Conservation (phyloP, 2,113 vertebrate species). For the Tichodroma muraria region DNA sequence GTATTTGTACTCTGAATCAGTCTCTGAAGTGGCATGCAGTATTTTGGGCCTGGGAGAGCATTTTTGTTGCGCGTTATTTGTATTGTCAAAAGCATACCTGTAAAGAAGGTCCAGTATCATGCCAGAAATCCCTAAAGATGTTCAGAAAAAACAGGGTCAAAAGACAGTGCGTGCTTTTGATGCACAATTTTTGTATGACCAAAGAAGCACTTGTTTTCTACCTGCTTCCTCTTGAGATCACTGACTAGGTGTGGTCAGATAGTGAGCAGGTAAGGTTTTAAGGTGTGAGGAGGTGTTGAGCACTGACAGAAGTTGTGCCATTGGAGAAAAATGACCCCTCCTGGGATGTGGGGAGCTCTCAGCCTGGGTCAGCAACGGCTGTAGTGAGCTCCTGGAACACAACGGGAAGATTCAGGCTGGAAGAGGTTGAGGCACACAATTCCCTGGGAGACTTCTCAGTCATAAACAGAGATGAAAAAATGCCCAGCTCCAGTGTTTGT, state of each 20-base stretch:
- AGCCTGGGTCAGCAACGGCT: neutral
- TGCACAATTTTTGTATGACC: neutral
- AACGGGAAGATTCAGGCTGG: neutral
- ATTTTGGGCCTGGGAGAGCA: neutral
- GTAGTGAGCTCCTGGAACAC: neutral
- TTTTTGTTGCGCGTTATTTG: neutral
- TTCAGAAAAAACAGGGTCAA: neutral
- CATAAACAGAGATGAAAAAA: neutral
- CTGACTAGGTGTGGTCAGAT: neutral
- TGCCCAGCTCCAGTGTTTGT: neutral
- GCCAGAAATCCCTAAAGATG: neutral
- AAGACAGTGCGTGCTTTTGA: neutral
- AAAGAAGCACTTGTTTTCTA: neutral
- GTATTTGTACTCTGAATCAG: neutral
- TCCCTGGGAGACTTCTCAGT: constrained; percentile 28
- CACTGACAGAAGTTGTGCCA: neutral
- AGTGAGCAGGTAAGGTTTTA: neutral
- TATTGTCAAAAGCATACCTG: neutral
- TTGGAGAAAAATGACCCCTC: neutral
- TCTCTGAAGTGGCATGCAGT: neutral
- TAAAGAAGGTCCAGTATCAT: neutral
- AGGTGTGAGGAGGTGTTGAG: neutral
- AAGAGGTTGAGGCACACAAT: neutral
- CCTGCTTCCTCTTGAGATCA: neutral
- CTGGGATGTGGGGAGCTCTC: neutral